phyloP scores from a whole-genome alignment of 1,140 invertebrate species.

The Idris sp. region DNA sequence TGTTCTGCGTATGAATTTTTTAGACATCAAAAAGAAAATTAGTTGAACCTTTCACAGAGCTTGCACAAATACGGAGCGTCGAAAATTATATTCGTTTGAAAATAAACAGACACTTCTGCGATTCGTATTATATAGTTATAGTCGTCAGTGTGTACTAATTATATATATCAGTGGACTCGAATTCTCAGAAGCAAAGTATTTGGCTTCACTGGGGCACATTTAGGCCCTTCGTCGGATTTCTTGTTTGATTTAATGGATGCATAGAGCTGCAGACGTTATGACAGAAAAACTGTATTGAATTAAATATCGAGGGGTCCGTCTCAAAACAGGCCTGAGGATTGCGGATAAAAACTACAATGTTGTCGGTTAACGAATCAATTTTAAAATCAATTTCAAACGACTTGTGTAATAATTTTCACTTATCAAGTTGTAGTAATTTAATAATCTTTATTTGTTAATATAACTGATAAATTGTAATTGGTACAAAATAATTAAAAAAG shows the following conservation, averaged over 20 bases:
- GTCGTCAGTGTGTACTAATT: conserved; percentile 70
- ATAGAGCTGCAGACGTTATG: conserved; percentile 31
- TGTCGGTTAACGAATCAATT: conserved; percentile 67
- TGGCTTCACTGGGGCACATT: conserved; percentile 17
- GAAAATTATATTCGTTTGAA: conserved; percentile 28
- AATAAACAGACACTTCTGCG: conserved; percentile 20
- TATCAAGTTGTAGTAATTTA: too few species aligned
- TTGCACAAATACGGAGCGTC: conserved; percentile 11
- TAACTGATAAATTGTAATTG: too few species aligned
- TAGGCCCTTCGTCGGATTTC: conserved; percentile 53
- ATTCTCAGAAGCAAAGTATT: conserved; percentile 67
- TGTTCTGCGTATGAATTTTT: not conserved
- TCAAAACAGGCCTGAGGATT: conserved; percentile 66
- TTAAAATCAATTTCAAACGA: not conserved
- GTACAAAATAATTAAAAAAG: too few species aligned
- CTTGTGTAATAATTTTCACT: too few species aligned
- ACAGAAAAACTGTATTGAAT: conserved; percentile 74
- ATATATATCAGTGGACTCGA: conserved; percentile 70
- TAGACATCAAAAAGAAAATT: not conserved
- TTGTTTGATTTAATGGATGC: conserved; percentile 70
- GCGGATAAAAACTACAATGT: conserved; percentile 68
- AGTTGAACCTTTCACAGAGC: too few species aligned
- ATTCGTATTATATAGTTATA: conserved; percentile 43
- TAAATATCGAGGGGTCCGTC: conserved; percentile 59
- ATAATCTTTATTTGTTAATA: too few species aligned